A percentile compares a stretch with the other conserved stretches of the same genome.
phyloP scores from a whole-genome alignment of 2,797 vertebrate genomes.

The Gymnodraco acuticeps region DNA sequence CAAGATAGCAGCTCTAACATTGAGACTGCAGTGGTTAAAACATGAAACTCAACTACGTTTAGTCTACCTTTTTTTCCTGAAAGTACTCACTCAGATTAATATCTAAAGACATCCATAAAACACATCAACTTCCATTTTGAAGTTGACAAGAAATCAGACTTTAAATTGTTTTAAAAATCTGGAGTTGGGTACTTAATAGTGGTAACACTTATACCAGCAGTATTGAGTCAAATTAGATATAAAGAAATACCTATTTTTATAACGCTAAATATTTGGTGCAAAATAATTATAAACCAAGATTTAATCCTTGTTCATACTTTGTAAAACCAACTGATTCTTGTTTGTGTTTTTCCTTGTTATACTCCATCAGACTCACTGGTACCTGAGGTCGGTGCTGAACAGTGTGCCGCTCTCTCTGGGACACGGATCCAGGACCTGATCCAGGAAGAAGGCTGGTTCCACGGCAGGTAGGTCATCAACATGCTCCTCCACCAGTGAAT shows the following conservation, averaged over 20 bases:
- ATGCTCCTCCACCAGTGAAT: background rate
- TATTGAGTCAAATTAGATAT: background rate
- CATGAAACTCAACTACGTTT: background rate
- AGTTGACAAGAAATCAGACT: too few species aligned
- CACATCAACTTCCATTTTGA: background rate
- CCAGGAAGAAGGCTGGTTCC: slow-evolving; percentile 91
- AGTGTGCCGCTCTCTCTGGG: slow-evolving; percentile 44
- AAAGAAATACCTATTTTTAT: background rate
- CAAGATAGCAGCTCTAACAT: too few species aligned
- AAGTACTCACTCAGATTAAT: background rate
- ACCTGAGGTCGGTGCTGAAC: slow-evolving; percentile 41
- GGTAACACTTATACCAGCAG: too few species aligned
- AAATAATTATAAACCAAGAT: background rate
- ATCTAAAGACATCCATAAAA: slow-evolving; percentile 1
- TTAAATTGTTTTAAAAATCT: too few species aligned
- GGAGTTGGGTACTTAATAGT: too few species aligned
- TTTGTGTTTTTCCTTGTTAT: background rate
- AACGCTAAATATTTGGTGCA: background rate
- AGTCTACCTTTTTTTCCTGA: background rate
- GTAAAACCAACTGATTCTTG: background rate
- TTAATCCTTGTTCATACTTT: background rate
- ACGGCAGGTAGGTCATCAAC: slow-evolving; percentile 82
- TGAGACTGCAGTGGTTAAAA: background rate
- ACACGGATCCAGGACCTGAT: slow-evolving; percentile 81
- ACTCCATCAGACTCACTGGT: slow-evolving; percentile 23